A percentile compares a stretch with the other conserved stretches of the same genome.
phyloP scores from a whole-genome alignment of 2,888 invertebrate species.

The Craniophora ligustri region DNA sequence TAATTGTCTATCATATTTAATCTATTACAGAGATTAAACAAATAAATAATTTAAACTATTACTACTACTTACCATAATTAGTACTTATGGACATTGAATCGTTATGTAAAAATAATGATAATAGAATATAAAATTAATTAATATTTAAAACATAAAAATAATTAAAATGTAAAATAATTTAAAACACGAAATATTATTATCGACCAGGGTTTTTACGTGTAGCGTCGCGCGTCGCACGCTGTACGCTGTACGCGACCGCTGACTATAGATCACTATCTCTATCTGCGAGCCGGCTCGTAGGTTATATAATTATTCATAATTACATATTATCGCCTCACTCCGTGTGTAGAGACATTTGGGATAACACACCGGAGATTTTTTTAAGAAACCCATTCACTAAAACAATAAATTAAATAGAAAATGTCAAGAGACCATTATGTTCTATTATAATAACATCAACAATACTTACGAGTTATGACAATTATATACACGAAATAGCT shows the following conservation, averaged over 20 bases:
- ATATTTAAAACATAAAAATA: constrained; percentile 8
- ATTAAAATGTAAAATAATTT: constrained; percentile 14
- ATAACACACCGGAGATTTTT: constrained; percentile 52
- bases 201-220: constrained; percentile 18
- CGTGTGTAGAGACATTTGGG: constrained; percentile 37
- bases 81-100: too few relatives aligned
- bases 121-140: neutral
- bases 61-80: constrained; percentile 33
- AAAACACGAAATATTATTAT: constrained; percentile 16
- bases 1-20: too few relatives aligned
- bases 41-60: too few relatives aligned
- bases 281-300: constrained; percentile 65
- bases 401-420: constrained; percentile 24
- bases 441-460: too few relatives aligned
- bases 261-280: constrained; percentile 71
- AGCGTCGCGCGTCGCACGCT: constrained; percentile 56
- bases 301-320: constrained; percentile 80
- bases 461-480: constrained; percentile 14
- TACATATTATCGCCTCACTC: constrained; percentile 67
- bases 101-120: neutral
- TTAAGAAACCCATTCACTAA: constrained; percentile 41
- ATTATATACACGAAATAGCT: constrained; percentile 17
- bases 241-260: constrained; percentile 64
- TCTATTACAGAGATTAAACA: too few relatives aligned
- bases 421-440: constrained; percentile 6